These are phyloP conservation scores for Plagiodera versicolora DNA, from an alignment of 2,888 invertebrate species.

Conservation along the genomic window DNA sequence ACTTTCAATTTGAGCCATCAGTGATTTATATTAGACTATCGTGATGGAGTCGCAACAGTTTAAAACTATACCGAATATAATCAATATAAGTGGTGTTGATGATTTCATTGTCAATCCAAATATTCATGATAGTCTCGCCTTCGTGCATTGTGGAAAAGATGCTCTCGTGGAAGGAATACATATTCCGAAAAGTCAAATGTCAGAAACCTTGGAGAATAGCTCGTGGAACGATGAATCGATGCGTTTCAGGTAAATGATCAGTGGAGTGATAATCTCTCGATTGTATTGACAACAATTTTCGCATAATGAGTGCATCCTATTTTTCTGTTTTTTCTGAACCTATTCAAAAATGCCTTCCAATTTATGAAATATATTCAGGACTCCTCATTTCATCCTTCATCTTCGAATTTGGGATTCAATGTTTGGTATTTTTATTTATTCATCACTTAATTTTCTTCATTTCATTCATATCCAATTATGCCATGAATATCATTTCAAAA, in stretches of 20 bases:
- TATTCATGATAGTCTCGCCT: neutral
- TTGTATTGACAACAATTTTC: too few species aligned
- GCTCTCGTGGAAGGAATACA: neutral
- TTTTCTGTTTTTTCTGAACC: too few species aligned
- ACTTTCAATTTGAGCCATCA: neutral
- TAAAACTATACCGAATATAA: neutral
- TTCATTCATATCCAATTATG: too few species aligned
- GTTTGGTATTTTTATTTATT: too few species aligned
- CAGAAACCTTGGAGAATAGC: neutral
- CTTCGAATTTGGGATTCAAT: too few species aligned
- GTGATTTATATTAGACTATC: neutral
- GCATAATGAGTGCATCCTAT: too few species aligned
- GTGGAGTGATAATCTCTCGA: too few species aligned
- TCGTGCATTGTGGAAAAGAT: neutral
- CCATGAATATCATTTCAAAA: too few species aligned
- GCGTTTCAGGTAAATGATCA: neutral
- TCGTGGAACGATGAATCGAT: neutral
- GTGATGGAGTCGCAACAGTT: neutral
- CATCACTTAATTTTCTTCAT: too few species aligned
- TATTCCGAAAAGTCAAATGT: neutral
- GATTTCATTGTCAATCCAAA: slow-evolving; percentile 1
- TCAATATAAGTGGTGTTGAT: slow-evolving; percentile 8
- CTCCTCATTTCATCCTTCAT: too few species aligned
- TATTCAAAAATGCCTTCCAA: too few species aligned
- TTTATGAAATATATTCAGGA: too few species aligned